A percentile compares a stretch with the other conserved stretches of the same genome.
Conservation (phyloP, 2,888 invertebrate genomes). For the Torymus auratus region DNA sequence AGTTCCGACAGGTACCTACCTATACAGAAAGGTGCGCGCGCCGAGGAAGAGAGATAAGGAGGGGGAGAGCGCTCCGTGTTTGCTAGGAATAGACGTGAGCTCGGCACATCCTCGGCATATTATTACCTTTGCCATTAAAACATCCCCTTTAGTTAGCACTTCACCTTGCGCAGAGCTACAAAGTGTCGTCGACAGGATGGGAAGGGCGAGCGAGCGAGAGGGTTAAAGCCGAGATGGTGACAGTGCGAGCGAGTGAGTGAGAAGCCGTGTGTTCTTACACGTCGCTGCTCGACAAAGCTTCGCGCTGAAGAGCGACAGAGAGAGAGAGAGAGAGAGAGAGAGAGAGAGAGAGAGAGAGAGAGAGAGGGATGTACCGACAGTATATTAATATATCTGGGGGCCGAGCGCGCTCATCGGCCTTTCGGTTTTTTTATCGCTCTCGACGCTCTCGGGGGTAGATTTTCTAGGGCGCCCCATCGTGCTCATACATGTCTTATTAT, state of each 20-base stretch:
- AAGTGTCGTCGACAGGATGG: conserved; percentile 65
- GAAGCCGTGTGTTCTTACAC: conserved; percentile 67
- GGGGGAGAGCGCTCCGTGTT: no score
- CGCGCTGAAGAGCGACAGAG: conserved; percentile 54
- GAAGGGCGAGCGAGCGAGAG: conserved; percentile 56
- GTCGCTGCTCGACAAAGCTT: conserved; percentile 74
- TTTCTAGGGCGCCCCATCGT: conserved; percentile 19
- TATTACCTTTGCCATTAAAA: conserved; percentile 70
- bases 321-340: neutral
- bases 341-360: neutral
- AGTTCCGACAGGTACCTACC: no score
- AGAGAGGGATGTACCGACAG: neutral
- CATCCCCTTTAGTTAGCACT: conserved; percentile 74
- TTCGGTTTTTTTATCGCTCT: conserved; percentile 43
- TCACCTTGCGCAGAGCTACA: conserved; percentile 71
- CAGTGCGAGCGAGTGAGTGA: conserved; percentile 50
- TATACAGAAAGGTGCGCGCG: no score
- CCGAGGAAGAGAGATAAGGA: no score
- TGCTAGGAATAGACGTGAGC: conserved; percentile 62
- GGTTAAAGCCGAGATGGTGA: conserved; percentile 48
- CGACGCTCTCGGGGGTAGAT: neutral
- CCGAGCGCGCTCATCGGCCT: conserved; percentile 32
- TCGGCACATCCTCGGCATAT: conserved; percentile 60
- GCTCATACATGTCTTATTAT: neutral
- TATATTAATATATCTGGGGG: conserved; percentile 69